A percentile compares a stretch with the other conserved stretches of the same genome.
phyloP scores from a whole-genome alignment of 2,113 vertebrate species.

The Rhadina sibilatrix region DNA sequence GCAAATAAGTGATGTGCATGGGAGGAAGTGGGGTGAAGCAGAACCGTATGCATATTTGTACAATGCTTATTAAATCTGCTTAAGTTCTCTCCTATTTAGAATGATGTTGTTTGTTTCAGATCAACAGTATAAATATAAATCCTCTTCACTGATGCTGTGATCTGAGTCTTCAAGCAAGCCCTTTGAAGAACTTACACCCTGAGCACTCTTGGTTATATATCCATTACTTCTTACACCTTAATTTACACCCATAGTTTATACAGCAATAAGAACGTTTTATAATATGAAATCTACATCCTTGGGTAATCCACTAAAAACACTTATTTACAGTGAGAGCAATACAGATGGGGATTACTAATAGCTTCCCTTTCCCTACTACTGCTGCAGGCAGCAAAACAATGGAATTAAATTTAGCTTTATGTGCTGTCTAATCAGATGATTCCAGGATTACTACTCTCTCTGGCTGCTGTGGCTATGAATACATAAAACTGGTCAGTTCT shows the following conservation, averaged over 20 bases:
- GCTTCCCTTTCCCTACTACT: constrained; percentile 1
- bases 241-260: background rate
- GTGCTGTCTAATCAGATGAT: background rate
- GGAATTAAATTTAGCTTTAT: constrained; percentile 17
- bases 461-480: background rate
- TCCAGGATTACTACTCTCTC: constrained; percentile 3
- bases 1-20: background rate
- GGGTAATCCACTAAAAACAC: background rate
- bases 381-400: constrained; percentile 32
- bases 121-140: background rate
- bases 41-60: background rate
- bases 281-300: constrained; percentile 5
- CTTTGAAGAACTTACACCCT: background rate
- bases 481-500: background rate
- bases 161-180: background rate
- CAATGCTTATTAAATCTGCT: background rate
- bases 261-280: background rate
- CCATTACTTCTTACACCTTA: background rate
- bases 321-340: constrained; percentile 7
- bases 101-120: constrained; percentile 9
- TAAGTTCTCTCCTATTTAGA: background rate
- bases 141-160: background rate
- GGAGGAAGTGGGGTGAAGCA: background rate
- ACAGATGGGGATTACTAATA: constrained; percentile 22
- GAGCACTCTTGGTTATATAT: background rate